Conservation (phyloP, 1,140 invertebrate species). For the Formica exsecta region DNA sequence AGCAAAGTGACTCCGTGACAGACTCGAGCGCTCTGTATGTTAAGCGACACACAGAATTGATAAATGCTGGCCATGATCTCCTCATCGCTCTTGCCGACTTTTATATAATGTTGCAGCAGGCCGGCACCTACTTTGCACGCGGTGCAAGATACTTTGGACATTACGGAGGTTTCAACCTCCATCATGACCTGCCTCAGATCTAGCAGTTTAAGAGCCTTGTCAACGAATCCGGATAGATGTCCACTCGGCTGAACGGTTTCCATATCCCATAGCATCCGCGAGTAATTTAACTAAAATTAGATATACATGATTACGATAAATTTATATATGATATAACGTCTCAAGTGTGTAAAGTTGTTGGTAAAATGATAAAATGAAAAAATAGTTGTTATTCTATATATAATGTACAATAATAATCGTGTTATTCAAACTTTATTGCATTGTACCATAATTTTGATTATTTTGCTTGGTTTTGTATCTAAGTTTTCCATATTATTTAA, state of each 20-base stretch:
- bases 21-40: constrained; percentile 94
- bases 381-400: neutral
- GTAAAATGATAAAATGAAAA: neutral
- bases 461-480: no score
- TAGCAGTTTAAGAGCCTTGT: constrained; percentile 93
- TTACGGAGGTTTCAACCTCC: constrained; percentile 95
- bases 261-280: constrained; percentile 90
- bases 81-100: constrained; percentile 92
- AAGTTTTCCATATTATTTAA: no score
- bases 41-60: constrained; percentile 94
- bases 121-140: constrained; percentile 95
- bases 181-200: constrained; percentile 94
- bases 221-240: constrained; percentile 92
- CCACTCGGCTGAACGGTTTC: constrained; percentile 89
- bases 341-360: neutral
- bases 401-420: no score
- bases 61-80: constrained; percentile 95
- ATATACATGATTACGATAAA: neutral
- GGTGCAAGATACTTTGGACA: constrained; percentile 96
- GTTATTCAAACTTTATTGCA: no score
- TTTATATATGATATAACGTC: neutral
- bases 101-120: constrained; percentile 94
- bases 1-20: constrained; percentile 95
- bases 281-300: constrained; percentile 85
- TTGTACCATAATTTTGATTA: no score